phyloP scores from a whole-genome alignment of 1,140 invertebrate species.

The Drosophila lowei region DNA sequence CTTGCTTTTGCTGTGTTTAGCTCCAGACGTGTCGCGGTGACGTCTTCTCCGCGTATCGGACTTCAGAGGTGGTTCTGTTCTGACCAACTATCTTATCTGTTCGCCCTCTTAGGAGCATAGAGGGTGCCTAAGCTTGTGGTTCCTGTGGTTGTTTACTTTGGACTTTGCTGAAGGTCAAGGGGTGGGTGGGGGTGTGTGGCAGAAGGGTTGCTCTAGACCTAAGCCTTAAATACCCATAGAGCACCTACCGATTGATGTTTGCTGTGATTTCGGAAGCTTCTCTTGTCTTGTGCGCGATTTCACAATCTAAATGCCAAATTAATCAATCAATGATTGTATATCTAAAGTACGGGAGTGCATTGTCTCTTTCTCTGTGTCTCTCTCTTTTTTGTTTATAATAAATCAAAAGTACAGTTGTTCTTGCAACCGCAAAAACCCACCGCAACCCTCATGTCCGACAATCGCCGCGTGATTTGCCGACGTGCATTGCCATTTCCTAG shows the following conservation, averaged over 20 bases:
- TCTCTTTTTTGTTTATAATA: slow-evolving; percentile 21
- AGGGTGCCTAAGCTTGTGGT: slow-evolving; percentile 6
- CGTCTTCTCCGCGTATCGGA: too few relatives aligned
- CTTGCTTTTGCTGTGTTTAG: neutral
- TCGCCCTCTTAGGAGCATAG: slow-evolving; percentile 1
- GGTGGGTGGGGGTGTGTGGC: neutral
- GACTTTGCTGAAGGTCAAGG: slow-evolving; percentile 25
- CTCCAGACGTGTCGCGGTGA: slow-evolving; percentile 7
- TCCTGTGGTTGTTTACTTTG: slow-evolving; percentile 12
- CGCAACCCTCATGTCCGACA: slow-evolving; percentile 22
- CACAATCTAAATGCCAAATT: slow-evolving; percentile 1
- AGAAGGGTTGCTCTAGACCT: too few relatives aligned
- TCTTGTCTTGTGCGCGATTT: neutral
- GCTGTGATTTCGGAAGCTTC: slow-evolving; percentile 8
- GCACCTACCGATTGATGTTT: too few relatives aligned
- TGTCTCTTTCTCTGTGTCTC: neutral
- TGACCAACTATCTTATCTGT: slow-evolving; percentile 32
- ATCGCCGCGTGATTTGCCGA: slow-evolving; percentile 44
- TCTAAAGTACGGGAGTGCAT: slow-evolving; percentile 1
- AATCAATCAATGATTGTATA: slow-evolving; percentile 17
- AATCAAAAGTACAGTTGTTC: slow-evolving; percentile 26
- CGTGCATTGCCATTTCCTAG: slow-evolving; percentile 30
- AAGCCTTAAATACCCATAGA: too few relatives aligned
- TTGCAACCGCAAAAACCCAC: slow-evolving; percentile 3
- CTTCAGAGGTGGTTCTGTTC: neutral